Conservation (phyloP, 2,113 vertebrate genomes). For the Neolamprologus fasciatus region DNA sequence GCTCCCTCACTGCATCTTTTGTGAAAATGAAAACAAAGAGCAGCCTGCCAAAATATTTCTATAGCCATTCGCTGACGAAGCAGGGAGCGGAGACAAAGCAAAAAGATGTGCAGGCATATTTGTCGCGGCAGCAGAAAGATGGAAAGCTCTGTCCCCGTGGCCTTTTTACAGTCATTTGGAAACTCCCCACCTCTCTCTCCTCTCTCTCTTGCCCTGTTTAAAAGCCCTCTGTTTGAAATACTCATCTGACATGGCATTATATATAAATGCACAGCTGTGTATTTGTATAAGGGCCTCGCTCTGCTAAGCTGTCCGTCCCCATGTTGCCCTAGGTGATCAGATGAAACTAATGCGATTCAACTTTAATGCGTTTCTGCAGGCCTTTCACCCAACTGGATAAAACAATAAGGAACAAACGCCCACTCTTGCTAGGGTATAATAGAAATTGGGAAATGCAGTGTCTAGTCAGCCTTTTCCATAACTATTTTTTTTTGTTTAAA, state of each 20-base stretch:
- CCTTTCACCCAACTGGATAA: constrained; percentile 36
- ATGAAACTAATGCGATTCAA: constrained; percentile 49
- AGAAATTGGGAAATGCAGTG: not conserved
- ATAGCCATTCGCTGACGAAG: constrained; percentile 70
- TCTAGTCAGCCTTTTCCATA: not conserved
- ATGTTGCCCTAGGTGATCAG: constrained; percentile 52
- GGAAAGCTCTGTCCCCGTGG: constrained; percentile 40
- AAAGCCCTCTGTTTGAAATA: constrained; percentile 59
- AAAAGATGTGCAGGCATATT: constrained; percentile 68
- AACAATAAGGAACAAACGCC: constrained; percentile 10
- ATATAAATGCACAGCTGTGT: constrained; percentile 57
- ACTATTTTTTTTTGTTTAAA: not conserved
- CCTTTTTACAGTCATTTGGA: constrained; percentile 50
- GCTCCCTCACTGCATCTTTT: constrained; percentile 56
- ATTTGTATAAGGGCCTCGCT: constrained; percentile 51
- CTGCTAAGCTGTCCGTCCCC: constrained; percentile 46
- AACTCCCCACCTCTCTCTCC: not conserved
- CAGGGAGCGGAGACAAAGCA: constrained; percentile 63
- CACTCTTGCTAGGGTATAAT: not conserved
- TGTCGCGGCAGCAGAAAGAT: constrained; percentile 58
- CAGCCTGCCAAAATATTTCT: constrained; percentile 72
- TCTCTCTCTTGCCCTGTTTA: constrained; percentile 32
- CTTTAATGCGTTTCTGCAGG: constrained; percentile 56
- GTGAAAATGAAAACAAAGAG: constrained; percentile 73
- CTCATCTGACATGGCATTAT: constrained; percentile 51